These are phyloP conservation scores for Eonycteris spelaea DNA, from an alignment of 2,113 vertebrate species.

Conservation along the genomic window DNA sequence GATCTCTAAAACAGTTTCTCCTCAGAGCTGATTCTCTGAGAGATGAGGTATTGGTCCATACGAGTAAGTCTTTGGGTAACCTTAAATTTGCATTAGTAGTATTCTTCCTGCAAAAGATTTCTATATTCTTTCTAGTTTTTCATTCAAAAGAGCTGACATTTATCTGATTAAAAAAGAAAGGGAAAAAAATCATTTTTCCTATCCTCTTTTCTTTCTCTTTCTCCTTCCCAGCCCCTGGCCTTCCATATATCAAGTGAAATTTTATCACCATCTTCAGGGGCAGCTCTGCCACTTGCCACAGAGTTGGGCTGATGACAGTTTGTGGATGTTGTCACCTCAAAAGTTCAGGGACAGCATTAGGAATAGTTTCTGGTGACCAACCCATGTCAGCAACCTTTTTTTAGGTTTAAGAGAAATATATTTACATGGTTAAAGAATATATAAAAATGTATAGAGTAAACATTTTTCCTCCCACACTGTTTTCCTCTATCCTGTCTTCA, in stretches of 20 bases:
- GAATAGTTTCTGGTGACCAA: background rate
- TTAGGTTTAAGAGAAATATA: background rate
- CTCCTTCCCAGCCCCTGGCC: background rate
- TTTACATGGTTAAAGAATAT: background rate
- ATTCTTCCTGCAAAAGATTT: background rate
- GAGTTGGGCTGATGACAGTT: background rate
- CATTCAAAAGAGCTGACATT: background rate
- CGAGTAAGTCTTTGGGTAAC: background rate
- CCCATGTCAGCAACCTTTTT: background rate
- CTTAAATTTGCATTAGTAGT: background rate
- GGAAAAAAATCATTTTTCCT: background rate
- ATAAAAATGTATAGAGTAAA: background rate
- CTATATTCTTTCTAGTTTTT: background rate
- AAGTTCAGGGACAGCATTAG: background rate
- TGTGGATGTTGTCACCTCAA: background rate
- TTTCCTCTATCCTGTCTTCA: background rate
- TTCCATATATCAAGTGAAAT: background rate
- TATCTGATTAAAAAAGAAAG: background rate
- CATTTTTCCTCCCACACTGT: background rate
- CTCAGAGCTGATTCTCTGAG: background rate
- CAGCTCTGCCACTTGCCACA: background rate
- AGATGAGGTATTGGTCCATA: background rate
- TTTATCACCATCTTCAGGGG: background rate
- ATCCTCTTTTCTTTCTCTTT: background rate
- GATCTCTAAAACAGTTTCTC: background rate